Evolutionary conservation across 2,888 invertebrate genomes (phyloP), one percentile per base, ranked within the genome.

Genomic region (Sarcophaga carnaria): DNA sequence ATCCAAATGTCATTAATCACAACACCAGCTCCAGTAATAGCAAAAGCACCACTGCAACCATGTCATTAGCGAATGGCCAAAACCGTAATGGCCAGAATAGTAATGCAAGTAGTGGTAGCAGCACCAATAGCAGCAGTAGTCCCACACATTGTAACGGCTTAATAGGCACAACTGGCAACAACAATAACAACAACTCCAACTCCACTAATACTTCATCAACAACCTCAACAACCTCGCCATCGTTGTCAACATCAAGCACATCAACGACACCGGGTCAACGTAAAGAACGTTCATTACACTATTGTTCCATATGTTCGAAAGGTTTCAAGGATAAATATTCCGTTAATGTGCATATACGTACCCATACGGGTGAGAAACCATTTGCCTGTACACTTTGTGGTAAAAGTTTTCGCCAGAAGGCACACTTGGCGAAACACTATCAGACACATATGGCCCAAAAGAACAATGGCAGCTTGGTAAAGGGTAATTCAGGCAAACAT

Each of bases 341-440:
- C 87, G 98, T 99, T 80, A 99, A 99, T 93, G 99, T 99, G 70
- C 99, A 99, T 94, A 97, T 99, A 90, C 95, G 99, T 90, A 99
- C 99, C 45, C 99, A 99, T 93, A 99, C 99, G 1, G 99, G 99
- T 0, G 99, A 99, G 93, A 99, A 99, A 92, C 99, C 99, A 0
- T 99, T 99, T 93, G 96, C 97, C 59, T 99, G 99, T 93, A 96
- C 97, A 22, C 95, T 98, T 82, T 99, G 99, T 93, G 98, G 98
- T 88, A 98, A 98, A 93, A 97, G 97, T 91, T 98, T 98, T 94
- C 95, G 98, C 72, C 98, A 98, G 93, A 98, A 98, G 92, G 98
- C 98, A 0, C 98, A 98, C 91, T 94, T 98, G 90, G 98, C 98
- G 85, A 98, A 98, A 93, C 98, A 98, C 94, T 97, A 98, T 92